phyloP scores from a whole-genome alignment of 2,888 invertebrate genomes.

The Torymus aiolomorphi region DNA sequence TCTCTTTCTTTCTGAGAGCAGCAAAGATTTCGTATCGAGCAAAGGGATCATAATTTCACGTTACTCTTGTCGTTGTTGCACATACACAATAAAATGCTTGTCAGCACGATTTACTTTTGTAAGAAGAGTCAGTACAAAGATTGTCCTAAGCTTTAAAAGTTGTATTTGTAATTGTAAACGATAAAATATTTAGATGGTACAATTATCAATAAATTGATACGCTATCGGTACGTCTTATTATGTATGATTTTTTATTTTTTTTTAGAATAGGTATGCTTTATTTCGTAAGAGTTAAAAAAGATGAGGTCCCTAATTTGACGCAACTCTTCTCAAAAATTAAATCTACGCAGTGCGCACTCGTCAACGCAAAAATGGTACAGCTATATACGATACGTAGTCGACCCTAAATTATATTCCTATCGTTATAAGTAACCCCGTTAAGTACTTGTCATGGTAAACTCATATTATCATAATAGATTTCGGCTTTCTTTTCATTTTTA shows the following conservation, averaged over 20 bases:
- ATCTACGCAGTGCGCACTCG: not conserved
- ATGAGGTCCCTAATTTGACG: slow-evolving; percentile 18
- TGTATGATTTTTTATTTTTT: not conserved
- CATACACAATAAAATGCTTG: not conserved
- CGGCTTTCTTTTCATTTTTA: too few species aligned
- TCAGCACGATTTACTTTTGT: not conserved
- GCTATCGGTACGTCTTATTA: too few species aligned
- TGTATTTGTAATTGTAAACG: not conserved
- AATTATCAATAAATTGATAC: too few species aligned
- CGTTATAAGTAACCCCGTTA: not conserved
- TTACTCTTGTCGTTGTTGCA: not conserved
- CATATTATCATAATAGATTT: too few species aligned
- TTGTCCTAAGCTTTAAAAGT: slow-evolving; percentile 30
- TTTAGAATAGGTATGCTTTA: slow-evolving; percentile 13
- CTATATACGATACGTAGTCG: not conserved
- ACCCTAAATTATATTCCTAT: too few species aligned
- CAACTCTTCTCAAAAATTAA: slow-evolving; percentile 6
- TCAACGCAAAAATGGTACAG: not conserved
- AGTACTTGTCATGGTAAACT: not conserved
- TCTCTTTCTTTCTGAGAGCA: not conserved
- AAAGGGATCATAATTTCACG: slow-evolving; percentile 4
- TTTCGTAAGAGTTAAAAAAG: slow-evolving; percentile 33
- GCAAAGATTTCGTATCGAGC: slow-evolving; percentile 15
- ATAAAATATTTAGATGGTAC: slow-evolving; percentile 1
- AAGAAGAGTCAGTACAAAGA: slow-evolving; percentile 24